These are phyloP conservation scores for Pedetes capensis DNA, from an alignment of 2,113 vertebrate species.

Conservation along the genomic window DNA sequence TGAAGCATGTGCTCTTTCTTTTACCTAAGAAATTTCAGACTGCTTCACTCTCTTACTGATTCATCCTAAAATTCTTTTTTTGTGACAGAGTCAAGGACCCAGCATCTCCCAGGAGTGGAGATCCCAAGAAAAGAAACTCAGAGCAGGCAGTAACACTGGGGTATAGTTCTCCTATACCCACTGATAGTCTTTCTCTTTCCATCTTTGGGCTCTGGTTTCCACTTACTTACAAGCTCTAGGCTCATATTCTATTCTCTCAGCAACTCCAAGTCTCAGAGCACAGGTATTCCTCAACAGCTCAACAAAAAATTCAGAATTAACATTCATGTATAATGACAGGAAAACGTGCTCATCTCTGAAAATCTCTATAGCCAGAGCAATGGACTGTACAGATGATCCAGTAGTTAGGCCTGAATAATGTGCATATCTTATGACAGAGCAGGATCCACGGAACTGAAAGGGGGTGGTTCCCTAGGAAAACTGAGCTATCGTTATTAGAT, in stretches of 20 bases:
- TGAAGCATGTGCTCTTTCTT: too few species aligned
- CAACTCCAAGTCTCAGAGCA: slow-evolving; percentile 9
- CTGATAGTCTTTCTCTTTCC: not conserved
- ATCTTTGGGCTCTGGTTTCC: slow-evolving; percentile 12
- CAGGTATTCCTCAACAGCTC: not conserved
- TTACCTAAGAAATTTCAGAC: too few species aligned
- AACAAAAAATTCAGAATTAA: slow-evolving; percentile 45
- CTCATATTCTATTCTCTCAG: slow-evolving; percentile 19
- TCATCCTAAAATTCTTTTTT: too few species aligned
- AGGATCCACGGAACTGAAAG: not conserved
- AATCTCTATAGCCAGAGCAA: slow-evolving; percentile 11
- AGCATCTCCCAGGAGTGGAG: too few species aligned
- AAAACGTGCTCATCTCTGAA: slow-evolving; percentile 2
- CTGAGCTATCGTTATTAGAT: not conserved
- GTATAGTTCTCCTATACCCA: too few species aligned
- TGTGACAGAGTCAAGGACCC: too few species aligned
- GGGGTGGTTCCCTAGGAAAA: not conserved
- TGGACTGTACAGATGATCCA: not conserved
- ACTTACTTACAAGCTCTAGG: slow-evolving; percentile 10
- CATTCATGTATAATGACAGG: not conserved
- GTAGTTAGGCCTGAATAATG: not conserved
- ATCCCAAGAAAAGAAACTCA: too few species aligned
- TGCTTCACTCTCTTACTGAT: too few species aligned
- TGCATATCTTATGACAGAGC: not conserved
- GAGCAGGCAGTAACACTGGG: too few species aligned